Percentiles rank a stretch among this genome's conserved stretches.
Evolutionary conservation across 2,113 vertebrate species (phyloP).

Genomic region (Brevimyrus niger): DNA sequence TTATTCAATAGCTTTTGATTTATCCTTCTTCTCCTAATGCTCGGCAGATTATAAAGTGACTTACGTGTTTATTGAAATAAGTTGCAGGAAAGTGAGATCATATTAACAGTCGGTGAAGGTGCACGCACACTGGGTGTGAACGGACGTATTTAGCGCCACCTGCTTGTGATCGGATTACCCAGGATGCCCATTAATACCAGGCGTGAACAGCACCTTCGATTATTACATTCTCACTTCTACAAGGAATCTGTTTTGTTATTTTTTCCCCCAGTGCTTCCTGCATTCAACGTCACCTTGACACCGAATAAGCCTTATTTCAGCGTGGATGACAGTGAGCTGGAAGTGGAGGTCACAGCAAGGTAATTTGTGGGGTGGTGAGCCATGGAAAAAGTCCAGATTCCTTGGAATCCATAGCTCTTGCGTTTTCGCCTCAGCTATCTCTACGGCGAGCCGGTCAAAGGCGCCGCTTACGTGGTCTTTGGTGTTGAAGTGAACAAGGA

Average conservation of each 20-base stretch:
- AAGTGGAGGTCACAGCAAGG: conserved; percentile 53
- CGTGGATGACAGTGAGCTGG: conserved; percentile 47
- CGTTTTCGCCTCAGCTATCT: conserved; percentile 49
- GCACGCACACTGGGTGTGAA: too few relatives aligned
- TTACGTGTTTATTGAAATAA: too few relatives aligned
- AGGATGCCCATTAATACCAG: too few relatives aligned
- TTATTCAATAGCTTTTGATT: too few relatives aligned
- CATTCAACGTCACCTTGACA: conserved; percentile 61
- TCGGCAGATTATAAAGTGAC: too few relatives aligned
- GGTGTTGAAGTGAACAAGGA: conserved; percentile 53
- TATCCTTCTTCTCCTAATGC: too few relatives aligned
- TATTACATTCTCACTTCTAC: background rate
- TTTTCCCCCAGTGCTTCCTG: conserved; percentile 59
- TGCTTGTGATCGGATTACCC: too few relatives aligned
- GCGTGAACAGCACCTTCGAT: background rate
- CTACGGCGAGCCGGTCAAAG: conserved; percentile 53
- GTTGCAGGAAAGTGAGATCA: too few relatives aligned
- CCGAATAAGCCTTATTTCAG: conserved; percentile 46
- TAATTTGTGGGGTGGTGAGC: conserved; percentile 12
- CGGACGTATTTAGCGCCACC: too few relatives aligned
- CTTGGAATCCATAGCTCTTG: background rate
- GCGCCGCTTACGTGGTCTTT: conserved; percentile 60
- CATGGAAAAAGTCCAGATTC: background rate
- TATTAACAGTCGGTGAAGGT: too few relatives aligned
- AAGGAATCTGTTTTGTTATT: background rate